Base-by-base conservation (phyloP, 2,113 vertebrate genomes). In the Bubalus kerabau region DNA sequence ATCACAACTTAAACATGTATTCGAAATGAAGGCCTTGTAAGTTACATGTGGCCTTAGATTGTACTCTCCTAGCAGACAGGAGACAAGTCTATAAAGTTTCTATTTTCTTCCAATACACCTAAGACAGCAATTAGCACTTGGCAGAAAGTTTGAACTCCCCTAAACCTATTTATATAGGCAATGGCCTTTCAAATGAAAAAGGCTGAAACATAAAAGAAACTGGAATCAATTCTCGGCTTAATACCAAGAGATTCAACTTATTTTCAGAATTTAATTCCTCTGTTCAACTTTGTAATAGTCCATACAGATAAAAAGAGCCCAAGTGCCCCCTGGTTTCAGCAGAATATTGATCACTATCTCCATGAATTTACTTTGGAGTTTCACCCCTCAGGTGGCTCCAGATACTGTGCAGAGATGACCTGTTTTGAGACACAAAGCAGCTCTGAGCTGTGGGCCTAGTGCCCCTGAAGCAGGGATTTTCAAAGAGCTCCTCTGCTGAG, bases 261-360 rank as follows among this genome's bases (percentile, higher is more conserved):
- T 76, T 97, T 97, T 97, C 94, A 96, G 93, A 97, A 96, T 95
- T 91, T 97, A 97, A 95, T 96, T 93, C 81, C 67, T 52, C 57
- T 87, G 57, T 90, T 97, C 62, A 96, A 97, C 52, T 97, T 91
- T 87, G n/a, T 93, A 97, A 98, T 62, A 90, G 64, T 87, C n/a
- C 80, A 87, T 67, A 64, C 30, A 96, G 80, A 96, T 95, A 82
- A 98, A 97, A 98, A 59, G 36, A 97, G 43, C 23, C n/a, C 62
- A 95, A 50, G 50, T 81, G 78, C 24, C 78, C 86, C 59, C 50
- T 87, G 43, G 56, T 93, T 96, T 97, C 57, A 93, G 60, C 48
- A 94, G 83, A 92, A 54, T 91, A 96, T 97, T 0, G 83, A 97
- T 96, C 71, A 94, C 59, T 52, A 92, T n/a, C 64, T 97, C 62